Conservation (phyloP, 2,888 invertebrate species). For the Oeneis ivallda region DNA sequence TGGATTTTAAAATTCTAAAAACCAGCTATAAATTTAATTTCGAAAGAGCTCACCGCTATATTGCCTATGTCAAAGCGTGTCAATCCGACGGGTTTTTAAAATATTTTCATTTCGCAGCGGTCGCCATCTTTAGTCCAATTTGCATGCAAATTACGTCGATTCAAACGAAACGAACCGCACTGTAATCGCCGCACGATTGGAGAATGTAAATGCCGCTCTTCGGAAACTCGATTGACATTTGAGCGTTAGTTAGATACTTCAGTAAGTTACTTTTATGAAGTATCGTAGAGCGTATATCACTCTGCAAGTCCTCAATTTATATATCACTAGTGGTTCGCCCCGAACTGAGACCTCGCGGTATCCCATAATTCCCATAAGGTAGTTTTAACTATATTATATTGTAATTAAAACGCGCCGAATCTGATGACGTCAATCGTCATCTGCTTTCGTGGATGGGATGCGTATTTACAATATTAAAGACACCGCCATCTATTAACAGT, state of each 20-base stretch:
- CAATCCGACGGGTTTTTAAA: conserved; percentile 14
- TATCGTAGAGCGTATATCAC: no score
- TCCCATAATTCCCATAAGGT: no score
- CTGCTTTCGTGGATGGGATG: no score
- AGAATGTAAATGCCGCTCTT: conserved; percentile 31
- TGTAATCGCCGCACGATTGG: conserved; percentile 34
- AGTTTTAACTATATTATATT: no score
- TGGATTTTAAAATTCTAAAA: conserved; percentile 6
- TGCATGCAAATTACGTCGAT: conserved; percentile 37
- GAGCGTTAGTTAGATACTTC: not conserved
- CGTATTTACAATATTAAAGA: no score
- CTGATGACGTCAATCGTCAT: no score
- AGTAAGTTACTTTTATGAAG: no score
- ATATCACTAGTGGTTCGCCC: no score
- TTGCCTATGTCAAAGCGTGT: conserved; percentile 13
- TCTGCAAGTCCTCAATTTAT: no score
- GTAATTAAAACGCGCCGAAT: no score
- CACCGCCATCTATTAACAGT: no score
- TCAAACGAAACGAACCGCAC: conserved; percentile 33
- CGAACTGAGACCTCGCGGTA: no score
- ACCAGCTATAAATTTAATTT: not conserved
- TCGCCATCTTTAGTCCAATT: conserved; percentile 36
- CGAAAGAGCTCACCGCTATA: conserved; percentile 1
- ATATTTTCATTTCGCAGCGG: conserved; percentile 30
- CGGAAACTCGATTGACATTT: conserved; percentile 11